Percentiles rank a stretch among this genome's conserved stretches.
phyloP scores from a whole-genome alignment of 2,797 vertebrate species.

The Calcarius lapponicus region DNA sequence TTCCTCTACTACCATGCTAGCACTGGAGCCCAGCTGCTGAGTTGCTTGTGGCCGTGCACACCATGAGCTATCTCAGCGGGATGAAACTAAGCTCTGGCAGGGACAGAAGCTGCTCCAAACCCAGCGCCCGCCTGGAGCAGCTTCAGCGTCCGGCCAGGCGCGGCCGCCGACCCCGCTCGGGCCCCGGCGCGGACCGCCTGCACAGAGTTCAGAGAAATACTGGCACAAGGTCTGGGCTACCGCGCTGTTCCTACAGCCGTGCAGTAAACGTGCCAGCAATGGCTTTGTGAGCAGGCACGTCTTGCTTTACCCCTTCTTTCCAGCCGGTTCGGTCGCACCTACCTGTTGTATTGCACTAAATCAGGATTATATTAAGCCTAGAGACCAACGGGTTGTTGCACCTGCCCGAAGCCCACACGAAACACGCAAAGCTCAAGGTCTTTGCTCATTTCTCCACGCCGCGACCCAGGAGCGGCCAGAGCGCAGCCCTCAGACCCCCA shows the following conservation, averaged over 20 bases:
- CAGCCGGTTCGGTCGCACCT: no score
- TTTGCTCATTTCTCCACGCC: background rate
- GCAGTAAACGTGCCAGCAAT: background rate
- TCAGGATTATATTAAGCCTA: no score
- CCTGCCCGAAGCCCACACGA: rapidly evolving
- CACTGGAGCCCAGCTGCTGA: background rate
- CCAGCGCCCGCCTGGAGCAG: background rate
- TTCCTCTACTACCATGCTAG: background rate
- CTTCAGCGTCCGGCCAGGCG: background rate
- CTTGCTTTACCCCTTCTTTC: background rate
- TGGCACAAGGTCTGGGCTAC: rapidly evolving
- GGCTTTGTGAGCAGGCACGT: background rate
- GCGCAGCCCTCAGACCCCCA: background rate
- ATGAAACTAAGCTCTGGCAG: background rate
- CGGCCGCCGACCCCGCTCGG: background rate
- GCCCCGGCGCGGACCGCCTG: background rate
- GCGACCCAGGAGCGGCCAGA: no score
- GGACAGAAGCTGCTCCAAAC: background rate
- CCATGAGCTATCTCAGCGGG: rapidly evolving
- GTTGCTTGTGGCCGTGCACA: background rate
- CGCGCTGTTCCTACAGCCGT: rapidly evolving
- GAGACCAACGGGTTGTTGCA: no score
- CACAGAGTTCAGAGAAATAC: rapidly evolving
- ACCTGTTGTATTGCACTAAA: no score
- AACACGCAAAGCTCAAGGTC: background rate